phyloP scores from a whole-genome alignment of 2,113 vertebrate genomes.

The Syngnathus floridae region DNA sequence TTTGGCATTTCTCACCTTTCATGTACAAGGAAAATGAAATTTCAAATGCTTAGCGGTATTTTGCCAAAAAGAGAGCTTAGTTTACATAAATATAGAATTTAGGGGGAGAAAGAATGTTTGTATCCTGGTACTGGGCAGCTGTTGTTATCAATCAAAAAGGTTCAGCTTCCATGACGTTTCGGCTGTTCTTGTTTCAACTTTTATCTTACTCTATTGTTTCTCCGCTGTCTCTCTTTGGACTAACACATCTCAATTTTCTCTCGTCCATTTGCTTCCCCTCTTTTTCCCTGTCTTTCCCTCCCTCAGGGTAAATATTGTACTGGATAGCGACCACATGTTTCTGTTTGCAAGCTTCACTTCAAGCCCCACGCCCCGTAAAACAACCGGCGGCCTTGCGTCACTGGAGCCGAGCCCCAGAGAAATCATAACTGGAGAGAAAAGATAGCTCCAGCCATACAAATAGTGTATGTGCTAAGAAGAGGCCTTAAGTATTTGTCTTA shows the following conservation, averaged over 20 bases:
- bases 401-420: conserved; percentile 25
- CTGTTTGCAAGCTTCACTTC: conserved; percentile 45
- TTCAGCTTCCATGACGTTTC: conserved; percentile 5
- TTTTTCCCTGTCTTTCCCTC: conserved; percentile 18
- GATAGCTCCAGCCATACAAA: conserved; percentile 8
- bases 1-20: not conserved
- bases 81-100: not conserved
- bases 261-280: conserved; percentile 16
- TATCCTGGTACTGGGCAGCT: conserved; percentile 13
- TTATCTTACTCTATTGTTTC: conserved; percentile 4
- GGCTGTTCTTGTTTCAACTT: not conserved
- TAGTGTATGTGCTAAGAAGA: conserved; percentile 8
- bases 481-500: conserved; percentile 7
- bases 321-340: conserved; percentile 51
- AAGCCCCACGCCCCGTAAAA: conserved; percentile 54
- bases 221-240: not conserved
- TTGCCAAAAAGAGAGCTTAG: not conserved
- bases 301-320: conserved; percentile 36
- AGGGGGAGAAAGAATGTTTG: conserved; percentile 25
- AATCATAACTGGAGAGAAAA: conserved; percentile 17
- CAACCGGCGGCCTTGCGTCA: conserved; percentile 38
- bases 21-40: not conserved
- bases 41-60: not conserved
- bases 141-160: conserved; percentile 4
- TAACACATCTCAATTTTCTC: not conserved